These are phyloP conservation scores for Oligia strigilis DNA, from an alignment of 2,888 invertebrate species.

Conservation along the genomic window DNA sequence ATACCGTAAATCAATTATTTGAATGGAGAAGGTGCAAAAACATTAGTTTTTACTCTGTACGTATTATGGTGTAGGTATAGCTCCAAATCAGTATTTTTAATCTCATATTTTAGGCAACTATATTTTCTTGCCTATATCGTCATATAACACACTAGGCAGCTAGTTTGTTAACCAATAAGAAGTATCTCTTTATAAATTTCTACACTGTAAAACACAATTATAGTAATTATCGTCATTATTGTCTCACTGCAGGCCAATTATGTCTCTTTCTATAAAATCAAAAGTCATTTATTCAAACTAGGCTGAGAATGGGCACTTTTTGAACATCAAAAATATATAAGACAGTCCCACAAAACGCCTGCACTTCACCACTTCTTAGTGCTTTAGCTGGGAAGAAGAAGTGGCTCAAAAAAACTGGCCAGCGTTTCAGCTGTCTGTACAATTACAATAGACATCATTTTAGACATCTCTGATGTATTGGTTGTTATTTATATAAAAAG, in stretches of 20 bases:
- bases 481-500: no score
- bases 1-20: slow-evolving; percentile 33
- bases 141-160: slow-evolving; percentile 3
- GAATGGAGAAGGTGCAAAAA: slow-evolving; percentile 24
- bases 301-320: no score
- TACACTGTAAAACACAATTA: neutral
- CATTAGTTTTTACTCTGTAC: slow-evolving; percentile 3
- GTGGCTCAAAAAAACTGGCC: no score
- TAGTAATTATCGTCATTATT: neutral
- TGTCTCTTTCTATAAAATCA: neutral
- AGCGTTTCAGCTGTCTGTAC: no score
- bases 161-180: neutral
- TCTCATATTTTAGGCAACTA: slow-evolving; percentile 37
- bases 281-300: no score
- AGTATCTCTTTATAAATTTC: no score
- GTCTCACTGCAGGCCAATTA: neutral
- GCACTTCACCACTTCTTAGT: no score
- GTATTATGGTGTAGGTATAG: slow-evolving; percentile 8
- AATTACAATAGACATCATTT: no score
- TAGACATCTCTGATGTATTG: no score
- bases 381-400: no score
- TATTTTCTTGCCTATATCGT: slow-evolving; percentile 16
- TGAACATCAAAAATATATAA: no score
- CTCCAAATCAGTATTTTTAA: slow-evolving; percentile 52
- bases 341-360: no score